Evolutionary conservation across 2,797 vertebrate genomes (phyloP).

Genomic region (Antrozous pallidus): DNA sequence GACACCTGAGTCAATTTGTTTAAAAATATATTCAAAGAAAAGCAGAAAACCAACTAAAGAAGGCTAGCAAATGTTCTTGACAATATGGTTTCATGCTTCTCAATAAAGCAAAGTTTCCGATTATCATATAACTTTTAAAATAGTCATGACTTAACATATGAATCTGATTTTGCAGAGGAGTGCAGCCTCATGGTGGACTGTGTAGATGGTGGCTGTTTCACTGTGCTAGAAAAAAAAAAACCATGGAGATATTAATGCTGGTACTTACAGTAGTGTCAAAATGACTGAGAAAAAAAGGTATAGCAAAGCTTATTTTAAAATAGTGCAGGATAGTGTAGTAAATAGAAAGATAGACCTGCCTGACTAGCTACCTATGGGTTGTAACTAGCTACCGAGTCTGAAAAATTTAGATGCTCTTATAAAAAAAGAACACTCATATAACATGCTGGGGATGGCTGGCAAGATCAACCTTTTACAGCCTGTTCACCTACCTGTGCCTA

Average conservation of each 20-base stretch:
- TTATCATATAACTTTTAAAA: background rate
- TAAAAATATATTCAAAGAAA: background rate
- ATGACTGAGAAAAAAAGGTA: background rate
- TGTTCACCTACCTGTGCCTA: background rate
- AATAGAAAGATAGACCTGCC: background rate
- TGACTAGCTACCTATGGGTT: background rate
- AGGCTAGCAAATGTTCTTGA: background rate
- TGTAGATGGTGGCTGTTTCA: background rate
- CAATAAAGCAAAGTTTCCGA: background rate
- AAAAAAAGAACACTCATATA: background rate
- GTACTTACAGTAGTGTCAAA: background rate
- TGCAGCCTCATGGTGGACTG: background rate
- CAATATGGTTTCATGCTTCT: background rate
- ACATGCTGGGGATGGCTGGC: background rate
- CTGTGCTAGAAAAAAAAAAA: background rate
- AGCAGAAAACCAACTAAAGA: background rate
- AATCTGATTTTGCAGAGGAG: background rate
- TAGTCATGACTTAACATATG: background rate
- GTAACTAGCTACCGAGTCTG: background rate
- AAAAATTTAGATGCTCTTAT: conserved; percentile 22
- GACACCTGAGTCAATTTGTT: background rate
- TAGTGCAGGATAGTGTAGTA: background rate
- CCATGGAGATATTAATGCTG: background rate
- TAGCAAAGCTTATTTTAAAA: background rate
- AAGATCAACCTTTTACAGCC: background rate